phyloP scores from a whole-genome alignment of 2,113 vertebrate species.

The Nothobranchius kuhntae region DNA sequence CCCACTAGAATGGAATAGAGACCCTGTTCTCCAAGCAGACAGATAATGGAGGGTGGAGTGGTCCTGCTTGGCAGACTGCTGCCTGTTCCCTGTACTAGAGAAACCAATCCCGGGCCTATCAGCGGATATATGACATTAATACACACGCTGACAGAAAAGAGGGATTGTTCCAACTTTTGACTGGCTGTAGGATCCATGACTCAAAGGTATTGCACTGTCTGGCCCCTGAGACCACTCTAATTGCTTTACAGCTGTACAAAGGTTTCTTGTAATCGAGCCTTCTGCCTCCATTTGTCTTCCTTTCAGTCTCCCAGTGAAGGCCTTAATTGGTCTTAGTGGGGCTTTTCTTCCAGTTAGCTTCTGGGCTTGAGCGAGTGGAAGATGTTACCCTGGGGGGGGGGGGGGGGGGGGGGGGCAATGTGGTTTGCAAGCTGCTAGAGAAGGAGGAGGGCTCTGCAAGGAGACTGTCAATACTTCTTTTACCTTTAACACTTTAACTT shows the following conservation, averaged over 20 bases:
- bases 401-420: conserved; percentile 71
- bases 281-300: conserved; percentile 99
- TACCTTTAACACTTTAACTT: conserved; percentile 96
- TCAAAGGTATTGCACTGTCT: conserved; percentile 86
- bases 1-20: conserved; percentile 73
- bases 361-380: conserved; percentile 84
- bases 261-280: conserved; percentile 98
- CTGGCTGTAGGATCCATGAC: conserved; percentile 90
- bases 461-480: conserved; percentile 89
- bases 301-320: conserved; percentile 93
- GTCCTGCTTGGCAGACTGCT: conserved; percentile 78
- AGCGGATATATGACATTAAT: conserved; percentile 92
- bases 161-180: conserved; percentile 93
- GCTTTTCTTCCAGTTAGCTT: conserved; percentile 88
- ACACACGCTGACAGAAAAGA: conserved; percentile 87
- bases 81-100: conserved; percentile 79
- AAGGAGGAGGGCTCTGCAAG: conserved; percentile 74
- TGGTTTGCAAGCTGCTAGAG: conserved; percentile 72
- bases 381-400: conserved; percentile 74
- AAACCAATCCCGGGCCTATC: conserved; percentile 83
- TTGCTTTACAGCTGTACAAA: conserved; percentile 99
- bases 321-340: conserved; percentile 99
- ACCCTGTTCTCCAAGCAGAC: conserved; percentile 78
- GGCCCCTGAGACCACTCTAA: conserved; percentile 93
- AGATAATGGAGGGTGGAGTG: conserved; percentile 77